Evolutionary conservation across 2,797 vertebrate genomes (phyloP).

Genomic region (Pelochelys cantorii): DNA sequence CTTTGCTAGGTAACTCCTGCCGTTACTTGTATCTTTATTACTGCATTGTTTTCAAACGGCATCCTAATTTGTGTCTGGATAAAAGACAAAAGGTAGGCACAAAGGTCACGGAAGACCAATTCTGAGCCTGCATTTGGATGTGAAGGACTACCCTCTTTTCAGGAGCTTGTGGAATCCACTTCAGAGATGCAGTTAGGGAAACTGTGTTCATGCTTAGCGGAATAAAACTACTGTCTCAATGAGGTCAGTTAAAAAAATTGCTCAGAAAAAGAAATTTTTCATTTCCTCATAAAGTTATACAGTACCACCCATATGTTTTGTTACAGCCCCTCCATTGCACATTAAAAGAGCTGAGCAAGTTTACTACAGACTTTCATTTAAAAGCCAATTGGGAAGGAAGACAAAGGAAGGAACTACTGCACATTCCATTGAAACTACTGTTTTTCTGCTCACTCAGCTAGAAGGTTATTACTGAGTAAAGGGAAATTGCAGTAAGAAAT

Average conservation of each 20-base stretch:
- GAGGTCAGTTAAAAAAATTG: background rate
- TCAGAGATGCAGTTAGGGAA: background rate
- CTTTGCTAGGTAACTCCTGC: background rate
- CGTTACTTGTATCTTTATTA: background rate
- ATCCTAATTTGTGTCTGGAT: background rate
- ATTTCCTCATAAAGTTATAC: background rate
- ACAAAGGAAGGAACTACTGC: background rate
- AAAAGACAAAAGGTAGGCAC: background rate
- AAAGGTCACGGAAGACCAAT: background rate
- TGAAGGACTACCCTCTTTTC: background rate
- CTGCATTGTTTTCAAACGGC: background rate
- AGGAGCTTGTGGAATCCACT: accelerated
- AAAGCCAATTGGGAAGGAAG: background rate
- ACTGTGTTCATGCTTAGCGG: background rate
- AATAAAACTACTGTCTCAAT: background rate
- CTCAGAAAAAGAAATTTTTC: background rate
- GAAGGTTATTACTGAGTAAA: background rate
- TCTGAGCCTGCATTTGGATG: background rate
- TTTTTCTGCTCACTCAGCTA: background rate
- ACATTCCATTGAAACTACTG: background rate
- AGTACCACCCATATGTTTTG: background rate
- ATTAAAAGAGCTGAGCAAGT: background rate
- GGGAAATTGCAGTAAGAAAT: background rate
- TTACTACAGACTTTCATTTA: conserved; percentile 1
- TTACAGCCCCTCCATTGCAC: background rate